Conservation (phyloP, 2,797 vertebrate genomes). For the Catharus ustulatus region DNA sequence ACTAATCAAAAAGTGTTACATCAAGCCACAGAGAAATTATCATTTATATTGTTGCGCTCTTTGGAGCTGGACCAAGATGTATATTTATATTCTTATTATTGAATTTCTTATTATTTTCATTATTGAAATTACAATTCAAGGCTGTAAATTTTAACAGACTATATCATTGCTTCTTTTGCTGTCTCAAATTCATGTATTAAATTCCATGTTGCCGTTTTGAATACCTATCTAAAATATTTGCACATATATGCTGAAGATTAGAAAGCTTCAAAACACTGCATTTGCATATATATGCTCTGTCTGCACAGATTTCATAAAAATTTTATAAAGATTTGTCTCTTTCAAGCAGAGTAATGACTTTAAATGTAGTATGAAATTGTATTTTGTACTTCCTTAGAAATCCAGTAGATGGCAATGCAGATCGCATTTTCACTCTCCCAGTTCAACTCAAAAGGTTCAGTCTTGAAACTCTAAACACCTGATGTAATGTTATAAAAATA, state of each 20-base stretch:
- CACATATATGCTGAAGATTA: neutral
- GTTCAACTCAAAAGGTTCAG: neutral
- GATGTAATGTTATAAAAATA: conserved; percentile 48
- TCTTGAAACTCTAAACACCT: neutral
- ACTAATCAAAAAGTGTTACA: neutral
- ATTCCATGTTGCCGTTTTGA: neutral
- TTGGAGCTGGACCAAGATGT: neutral
- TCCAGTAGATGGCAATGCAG: conserved; percentile 79
- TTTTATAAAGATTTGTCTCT: neutral
- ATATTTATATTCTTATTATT: neutral
- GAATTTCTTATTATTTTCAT: neutral
- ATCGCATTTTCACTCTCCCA: conserved; percentile 4
- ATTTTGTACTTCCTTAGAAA: neutral
- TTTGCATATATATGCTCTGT: neutral
- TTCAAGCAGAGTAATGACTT: neutral
- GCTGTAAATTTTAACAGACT: neutral
- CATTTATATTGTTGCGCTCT: neutral
- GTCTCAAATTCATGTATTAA: neutral
- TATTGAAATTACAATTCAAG: neutral
- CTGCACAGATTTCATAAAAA: neutral
- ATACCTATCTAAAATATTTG: neutral
- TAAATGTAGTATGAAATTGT: neutral
- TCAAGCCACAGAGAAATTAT: neutral
- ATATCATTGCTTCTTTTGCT: neutral
- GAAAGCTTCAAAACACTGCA: neutral